These are phyloP conservation scores for Octodonta nipae DNA, from an alignment of 2,888 invertebrate genomes.

Conservation along the genomic window DNA sequence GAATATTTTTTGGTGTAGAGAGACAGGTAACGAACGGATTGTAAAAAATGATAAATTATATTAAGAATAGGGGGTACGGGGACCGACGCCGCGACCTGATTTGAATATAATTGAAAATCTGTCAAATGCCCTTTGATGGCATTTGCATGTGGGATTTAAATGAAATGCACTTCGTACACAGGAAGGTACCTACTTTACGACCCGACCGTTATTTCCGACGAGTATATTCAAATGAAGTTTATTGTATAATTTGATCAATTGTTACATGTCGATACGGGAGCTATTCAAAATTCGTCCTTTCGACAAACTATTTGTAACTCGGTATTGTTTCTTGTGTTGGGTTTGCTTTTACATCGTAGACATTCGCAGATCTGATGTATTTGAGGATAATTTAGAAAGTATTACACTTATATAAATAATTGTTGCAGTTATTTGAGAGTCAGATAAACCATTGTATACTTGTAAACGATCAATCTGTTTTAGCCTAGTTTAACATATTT, in stretches of 20 bases:
- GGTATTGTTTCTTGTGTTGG: too few relatives aligned
- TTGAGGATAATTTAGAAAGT: too few relatives aligned
- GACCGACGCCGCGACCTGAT: slow-evolving; percentile 26
- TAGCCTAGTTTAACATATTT: too few relatives aligned
- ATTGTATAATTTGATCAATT: slow-evolving; percentile 21
- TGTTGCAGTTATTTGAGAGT: too few relatives aligned
- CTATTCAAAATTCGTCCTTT: slow-evolving; percentile 10
- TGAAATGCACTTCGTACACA: slow-evolving; percentile 9
- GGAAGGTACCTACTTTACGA: background rate
- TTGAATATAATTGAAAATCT: slow-evolving; percentile 35
- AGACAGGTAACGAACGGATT: slow-evolving; percentile 31
- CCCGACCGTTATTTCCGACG: slow-evolving; percentile 13
- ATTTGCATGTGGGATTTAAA: slow-evolving; percentile 29
- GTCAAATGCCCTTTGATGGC: slow-evolving; percentile 31
- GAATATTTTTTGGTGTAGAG: slow-evolving; percentile 19
- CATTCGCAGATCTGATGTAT: too few relatives aligned
- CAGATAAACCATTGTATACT: too few relatives aligned
- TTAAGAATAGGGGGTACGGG: too few relatives aligned
- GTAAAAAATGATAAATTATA: slow-evolving; percentile 31
- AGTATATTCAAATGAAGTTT: slow-evolving; percentile 26
- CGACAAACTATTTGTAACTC: too few relatives aligned
- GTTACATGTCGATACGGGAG: slow-evolving; percentile 14
- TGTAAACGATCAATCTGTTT: too few relatives aligned
- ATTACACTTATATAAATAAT: too few relatives aligned
- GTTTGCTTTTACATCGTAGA: too few relatives aligned